phyloP scores from a whole-genome alignment of 1,140 invertebrate genomes.

The Nymphalis io region DNA sequence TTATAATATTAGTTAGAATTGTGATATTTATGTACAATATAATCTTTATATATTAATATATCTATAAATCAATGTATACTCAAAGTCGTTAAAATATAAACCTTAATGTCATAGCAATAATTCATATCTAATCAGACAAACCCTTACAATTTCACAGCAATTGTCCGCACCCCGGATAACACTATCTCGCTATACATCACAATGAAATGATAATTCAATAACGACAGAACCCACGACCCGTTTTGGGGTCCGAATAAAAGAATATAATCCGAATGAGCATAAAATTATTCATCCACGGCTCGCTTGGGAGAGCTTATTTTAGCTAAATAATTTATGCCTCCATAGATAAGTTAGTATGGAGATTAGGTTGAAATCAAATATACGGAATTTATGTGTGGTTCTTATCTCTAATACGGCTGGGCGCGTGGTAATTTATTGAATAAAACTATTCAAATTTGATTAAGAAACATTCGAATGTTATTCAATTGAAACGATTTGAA shows the following conservation, averaged over 20 bases:
- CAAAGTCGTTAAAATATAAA: no score
- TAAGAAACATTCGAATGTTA: conserved; percentile 53
- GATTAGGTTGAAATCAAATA: conserved; percentile 72
- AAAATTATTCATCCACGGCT: conserved; percentile 66
- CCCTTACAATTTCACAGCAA: conserved; percentile 67
- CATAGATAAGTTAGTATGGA: conserved; percentile 60
- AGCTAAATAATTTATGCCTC: conserved; percentile 69
- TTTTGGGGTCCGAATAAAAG: conserved; percentile 67
- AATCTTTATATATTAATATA: no score
- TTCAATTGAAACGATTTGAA: conserved; percentile 44
- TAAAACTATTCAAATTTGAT: conserved; percentile 65
- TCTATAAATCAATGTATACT: no score
- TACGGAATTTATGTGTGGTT: conserved; percentile 64
- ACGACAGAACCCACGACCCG: conserved; percentile 62
- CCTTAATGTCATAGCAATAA: conserved; percentile 53
- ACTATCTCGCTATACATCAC: conserved; percentile 68
- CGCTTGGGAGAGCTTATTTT: conserved; percentile 63
- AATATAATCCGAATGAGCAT: conserved; percentile 72
- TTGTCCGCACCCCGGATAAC: conserved; percentile 61
- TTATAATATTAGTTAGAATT: no score
- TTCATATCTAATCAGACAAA: conserved; percentile 63
- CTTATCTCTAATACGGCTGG: conserved; percentile 59
- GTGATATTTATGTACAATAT: no score
- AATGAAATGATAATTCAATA: conserved; percentile 79
- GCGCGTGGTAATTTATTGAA: conserved; percentile 63